Conservation (phyloP, 2,113 vertebrate genomes). For the Dromiciops gliroides region DNA sequence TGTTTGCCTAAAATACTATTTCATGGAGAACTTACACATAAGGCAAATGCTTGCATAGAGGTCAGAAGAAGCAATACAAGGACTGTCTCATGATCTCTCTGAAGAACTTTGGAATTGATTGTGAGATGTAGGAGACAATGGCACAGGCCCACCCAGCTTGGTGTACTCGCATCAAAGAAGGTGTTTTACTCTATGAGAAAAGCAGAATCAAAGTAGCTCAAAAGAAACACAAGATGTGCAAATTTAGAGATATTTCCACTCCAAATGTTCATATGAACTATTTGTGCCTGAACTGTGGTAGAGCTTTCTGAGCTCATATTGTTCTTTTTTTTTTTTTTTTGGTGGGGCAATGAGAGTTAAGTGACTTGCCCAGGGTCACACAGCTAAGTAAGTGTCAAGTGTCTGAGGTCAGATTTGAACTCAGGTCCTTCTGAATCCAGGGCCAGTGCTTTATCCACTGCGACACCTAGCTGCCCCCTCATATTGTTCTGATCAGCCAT, state of each 20-base stretch:
- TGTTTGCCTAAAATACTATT: not conserved
- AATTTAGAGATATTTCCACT: not conserved
- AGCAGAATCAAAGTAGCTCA: not conserved
- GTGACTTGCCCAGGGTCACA: too few relatives aligned
- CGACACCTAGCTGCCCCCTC: too few relatives aligned
- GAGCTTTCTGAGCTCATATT: too few relatives aligned
- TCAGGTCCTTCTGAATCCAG: too few relatives aligned
- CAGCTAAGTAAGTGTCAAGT: too few relatives aligned
- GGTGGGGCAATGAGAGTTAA: too few relatives aligned
- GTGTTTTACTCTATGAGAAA: not conserved
- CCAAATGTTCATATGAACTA: not conserved
- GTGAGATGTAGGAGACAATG: not conserved
- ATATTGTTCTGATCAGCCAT: too few relatives aligned
- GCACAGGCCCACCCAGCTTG: not conserved
- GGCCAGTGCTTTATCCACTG: too few relatives aligned
- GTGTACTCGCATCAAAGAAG: not conserved
- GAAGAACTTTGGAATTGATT: not conserved
- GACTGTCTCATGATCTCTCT: not conserved
- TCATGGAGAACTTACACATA: not conserved
- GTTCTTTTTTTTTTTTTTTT: too few relatives aligned
- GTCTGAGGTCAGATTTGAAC: too few relatives aligned
- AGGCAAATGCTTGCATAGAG: not conserved
- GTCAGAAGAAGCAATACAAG: not conserved
- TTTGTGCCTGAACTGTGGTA: not conserved
- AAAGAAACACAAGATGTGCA: not conserved